A percentile compares a stretch with the other conserved stretches of the same genome.
Evolutionary conservation across 2,888 invertebrate species (phyloP).

Genomic region (Balanococcus diminutus): DNA sequence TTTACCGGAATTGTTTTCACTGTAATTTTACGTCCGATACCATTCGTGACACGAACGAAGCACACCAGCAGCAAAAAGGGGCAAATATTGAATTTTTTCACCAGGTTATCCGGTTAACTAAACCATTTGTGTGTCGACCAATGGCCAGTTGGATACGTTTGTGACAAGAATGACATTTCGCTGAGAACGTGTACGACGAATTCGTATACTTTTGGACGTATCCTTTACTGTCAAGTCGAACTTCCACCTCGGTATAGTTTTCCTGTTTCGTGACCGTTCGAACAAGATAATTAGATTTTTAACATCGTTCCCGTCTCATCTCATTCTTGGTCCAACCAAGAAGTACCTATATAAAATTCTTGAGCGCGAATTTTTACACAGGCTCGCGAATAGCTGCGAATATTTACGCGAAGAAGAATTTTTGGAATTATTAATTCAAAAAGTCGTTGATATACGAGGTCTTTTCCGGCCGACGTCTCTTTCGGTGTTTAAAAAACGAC

Average conservation of each 20-base stretch:
- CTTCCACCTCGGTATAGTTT: not conserved
- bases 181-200: not conserved
- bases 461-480: not conserved
- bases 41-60: not conserved
- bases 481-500: slow-evolving; percentile 9
- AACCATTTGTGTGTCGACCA: not conserved
- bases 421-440: slow-evolving; percentile 1
- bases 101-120: not conserved
- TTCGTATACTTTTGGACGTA: not conserved
- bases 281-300: not conserved
- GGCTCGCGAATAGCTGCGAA: not conserved
- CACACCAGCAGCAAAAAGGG: not conserved
- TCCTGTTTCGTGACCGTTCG: not conserved
- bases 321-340: not conserved
- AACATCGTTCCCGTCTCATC: not conserved
- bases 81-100: not conserved
- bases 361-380: not conserved
- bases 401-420: not conserved
- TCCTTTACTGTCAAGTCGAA: not conserved
- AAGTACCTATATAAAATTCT: not conserved
- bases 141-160: not conserved
- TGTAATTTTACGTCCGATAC: not conserved
- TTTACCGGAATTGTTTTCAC: slow-evolving; percentile 18
- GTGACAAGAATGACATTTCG: slow-evolving; percentile 21
- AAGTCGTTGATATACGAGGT: not conserved